Percentiles rank a stretch among this genome's conserved stretches.
Evolutionary conservation across 64 coral and sea anemone species (phyloP).

Genomic region (Stichodactyla mertensii): DNA sequence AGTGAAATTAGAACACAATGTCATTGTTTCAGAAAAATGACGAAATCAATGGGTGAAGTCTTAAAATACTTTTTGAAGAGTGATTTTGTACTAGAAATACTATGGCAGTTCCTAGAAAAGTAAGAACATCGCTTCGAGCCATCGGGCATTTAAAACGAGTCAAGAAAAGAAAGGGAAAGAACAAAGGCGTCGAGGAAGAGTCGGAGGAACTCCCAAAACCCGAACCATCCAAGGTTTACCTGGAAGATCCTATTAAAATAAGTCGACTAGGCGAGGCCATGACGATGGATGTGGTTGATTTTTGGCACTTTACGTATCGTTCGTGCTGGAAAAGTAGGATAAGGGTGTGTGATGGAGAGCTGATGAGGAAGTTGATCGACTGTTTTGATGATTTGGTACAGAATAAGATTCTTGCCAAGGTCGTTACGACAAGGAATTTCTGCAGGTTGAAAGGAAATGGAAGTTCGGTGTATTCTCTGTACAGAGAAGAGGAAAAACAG

Average conservation of each 20-base stretch:
- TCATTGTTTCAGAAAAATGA: background rate
- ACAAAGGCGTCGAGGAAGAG: background rate
- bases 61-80: background rate
- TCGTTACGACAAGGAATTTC: constrained; percentile 20
- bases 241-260: constrained; percentile 9
- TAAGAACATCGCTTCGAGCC: background rate
- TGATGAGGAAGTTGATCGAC: constrained; percentile 14
- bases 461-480: background rate
- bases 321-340: background rate
- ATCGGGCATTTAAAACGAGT: background rate
- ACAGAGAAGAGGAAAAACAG: background rate
- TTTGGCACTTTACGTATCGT: background rate
- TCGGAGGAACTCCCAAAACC: background rate
- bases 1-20: no score
- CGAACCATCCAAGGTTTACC: background rate
- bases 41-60: background rate
- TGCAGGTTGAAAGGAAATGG: background rate
- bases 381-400: constrained; percentile 15
- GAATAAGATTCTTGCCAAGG: constrained; percentile 20
- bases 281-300: constrained; percentile 9
- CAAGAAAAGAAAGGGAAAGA: background rate
- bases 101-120: background rate
- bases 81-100: background rate
- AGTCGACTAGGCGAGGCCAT: background rate
- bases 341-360: background rate